Base-by-base conservation (phyloP, 1,140 invertebrate species). In the Zaprionus inermis region DNA sequence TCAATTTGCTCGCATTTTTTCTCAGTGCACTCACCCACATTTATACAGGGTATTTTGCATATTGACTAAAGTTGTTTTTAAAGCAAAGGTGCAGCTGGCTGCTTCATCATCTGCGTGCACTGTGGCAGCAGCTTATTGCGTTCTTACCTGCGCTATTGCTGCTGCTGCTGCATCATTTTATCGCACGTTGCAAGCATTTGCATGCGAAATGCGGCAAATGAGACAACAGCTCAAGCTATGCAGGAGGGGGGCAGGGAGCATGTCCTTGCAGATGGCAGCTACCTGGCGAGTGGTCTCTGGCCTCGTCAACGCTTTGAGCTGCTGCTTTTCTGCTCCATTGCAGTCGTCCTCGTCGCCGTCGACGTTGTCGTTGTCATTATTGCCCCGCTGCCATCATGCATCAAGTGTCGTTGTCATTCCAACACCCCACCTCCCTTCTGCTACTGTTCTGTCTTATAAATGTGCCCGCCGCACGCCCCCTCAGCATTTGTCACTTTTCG, bases 321-420 rank as follows among this genome's bases (percentile, higher is more conserved):
- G 12, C 52, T 69, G 20, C 18, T 32, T 67, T 51, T 84, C 72
- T 79, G 76, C 69, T 79, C 70, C 82, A 81, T 85, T 85, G 82
- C 82, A 79, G 78, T 86, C 74, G 38, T 41, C 38, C 14, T 16
- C 5, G 36, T n/a, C 34, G 12, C 3, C 3, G 36, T 38, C 36
- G 36, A 14, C 36, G 36, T 38, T 14, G 38, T 44, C 7, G 38
- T 79, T 86, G 83, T 86, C 83, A 86, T 86, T 86, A 86, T 88
- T 86, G 79, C 83, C 83, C 79, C 68, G 83, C 83, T 83, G 79
- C 83, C 83, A 88, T 83, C 84, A 88, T 86, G 83, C 83, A 88
- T 86, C 83, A 86, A 86, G 81, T 83, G 83, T 79, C 79, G 72
- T 80, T 86, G 83, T 80, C 79, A 83, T 69, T 88, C 66, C 20